phyloP scores from a whole-genome alignment of 2,113 vertebrate species.

The Syngnathus floridae region DNA sequence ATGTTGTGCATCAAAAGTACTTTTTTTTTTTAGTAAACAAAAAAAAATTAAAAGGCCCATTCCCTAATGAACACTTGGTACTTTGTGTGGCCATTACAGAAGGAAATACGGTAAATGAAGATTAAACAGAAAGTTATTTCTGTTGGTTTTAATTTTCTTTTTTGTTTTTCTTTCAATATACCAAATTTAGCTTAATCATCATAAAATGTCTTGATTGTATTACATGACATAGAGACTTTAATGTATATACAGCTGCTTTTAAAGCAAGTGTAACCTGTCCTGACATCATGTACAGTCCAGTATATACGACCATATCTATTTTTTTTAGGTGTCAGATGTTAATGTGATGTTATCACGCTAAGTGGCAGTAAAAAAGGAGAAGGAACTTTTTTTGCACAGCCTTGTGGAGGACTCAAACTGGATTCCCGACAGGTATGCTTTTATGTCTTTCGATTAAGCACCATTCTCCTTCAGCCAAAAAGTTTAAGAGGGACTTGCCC shows the following conservation, averaged over 20 bases:
- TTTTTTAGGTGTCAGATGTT: not conserved
- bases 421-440: slow-evolving; percentile 23
- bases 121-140: not conserved
- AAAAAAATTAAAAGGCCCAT: not conserved
- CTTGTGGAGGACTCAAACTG: slow-evolving; percentile 9
- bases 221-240: not conserved
- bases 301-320: not conserved
- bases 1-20: not conserved
- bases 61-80: not conserved
- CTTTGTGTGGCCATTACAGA: not conserved
- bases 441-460: slow-evolving; percentile 32
- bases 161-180: not conserved
- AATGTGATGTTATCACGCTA: slow-evolving; percentile 4
- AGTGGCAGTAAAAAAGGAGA: slow-evolving; percentile 25
- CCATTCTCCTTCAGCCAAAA: slow-evolving; percentile 44
- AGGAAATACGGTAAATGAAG: not conserved
- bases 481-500: slow-evolving; percentile 29
- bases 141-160: too few relatives aligned
- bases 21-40: not conserved
- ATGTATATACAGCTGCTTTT: not conserved
- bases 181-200: not conserved
- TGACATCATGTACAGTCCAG: not conserved
- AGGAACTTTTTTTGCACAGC: slow-evolving; percentile 37
- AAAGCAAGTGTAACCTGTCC: not conserved
- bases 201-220: slow-evolving; percentile 6